Conservation (phyloP, 2,797 vertebrate genomes). For the Lithobates sylvaticus region DNA sequence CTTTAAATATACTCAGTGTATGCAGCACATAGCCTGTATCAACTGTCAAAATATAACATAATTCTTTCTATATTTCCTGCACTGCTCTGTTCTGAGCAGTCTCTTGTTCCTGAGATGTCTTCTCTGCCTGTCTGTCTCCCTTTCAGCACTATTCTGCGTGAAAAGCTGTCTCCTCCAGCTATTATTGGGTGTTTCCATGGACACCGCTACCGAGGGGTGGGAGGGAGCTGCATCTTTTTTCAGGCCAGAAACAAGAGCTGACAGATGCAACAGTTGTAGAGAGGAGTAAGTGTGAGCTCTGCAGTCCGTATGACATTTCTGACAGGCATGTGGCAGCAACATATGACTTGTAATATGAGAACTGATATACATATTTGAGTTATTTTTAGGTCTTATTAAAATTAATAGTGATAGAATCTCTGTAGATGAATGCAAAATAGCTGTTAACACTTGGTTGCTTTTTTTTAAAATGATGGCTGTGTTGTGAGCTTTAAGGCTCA, state of each 20-base stretch:
- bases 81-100: conserved; percentile 14
- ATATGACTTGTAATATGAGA: neutral
- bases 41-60: neutral
- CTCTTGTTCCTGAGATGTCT: conserved; percentile 27
- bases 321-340: conserved; percentile 4
- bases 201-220: conserved; percentile 49
- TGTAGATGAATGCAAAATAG: neutral
- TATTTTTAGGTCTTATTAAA: neutral
- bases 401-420: neutral
- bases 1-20: neutral
- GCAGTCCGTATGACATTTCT: conserved; percentile 10
- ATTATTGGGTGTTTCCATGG: conserved; percentile 61
- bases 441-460: neutral
- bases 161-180: conserved; percentile 53
- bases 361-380: neutral
- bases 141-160: conserved; percentile 32
- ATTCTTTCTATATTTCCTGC: neutral
- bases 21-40: neutral
- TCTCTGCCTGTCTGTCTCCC: conserved; percentile 39
- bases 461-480: no score
- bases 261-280: conserved; percentile 46
- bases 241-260: conserved; percentile 46
- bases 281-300: conserved; percentile 49
- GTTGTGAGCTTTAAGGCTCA: neutral
- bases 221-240: conserved; percentile 38